A percentile compares a stretch with the other conserved stretches of the same genome.
These are phyloP conservation scores for Enteromius unitaeniatus DNA, from an alignment of 2,797 vertebrate genomes.

Conservation along the genomic window DNA sequence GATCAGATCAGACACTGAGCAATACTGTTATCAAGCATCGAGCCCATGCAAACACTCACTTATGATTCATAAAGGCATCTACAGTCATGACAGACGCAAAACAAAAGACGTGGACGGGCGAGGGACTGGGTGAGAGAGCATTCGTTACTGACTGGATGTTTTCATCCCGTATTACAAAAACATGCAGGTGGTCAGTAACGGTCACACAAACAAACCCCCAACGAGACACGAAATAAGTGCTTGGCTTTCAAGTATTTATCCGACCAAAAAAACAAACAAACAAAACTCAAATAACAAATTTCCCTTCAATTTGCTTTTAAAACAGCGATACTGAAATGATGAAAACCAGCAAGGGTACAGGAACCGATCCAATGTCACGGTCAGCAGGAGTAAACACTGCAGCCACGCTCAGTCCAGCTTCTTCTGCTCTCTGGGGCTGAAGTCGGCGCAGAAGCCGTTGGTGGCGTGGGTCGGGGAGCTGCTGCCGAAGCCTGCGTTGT, in stretches of 20 bases:
- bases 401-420: conserved; percentile 84
- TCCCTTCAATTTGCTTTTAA: conserved; percentile 57
- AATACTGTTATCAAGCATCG: conserved; percentile 65
- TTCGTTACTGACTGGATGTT: conserved; percentile 53
- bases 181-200: conserved; percentile 76
- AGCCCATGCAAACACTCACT: conserved; percentile 70
- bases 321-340: conserved; percentile 58
- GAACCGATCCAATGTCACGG: conserved; percentile 52
- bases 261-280: conserved; percentile 55
- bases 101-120: conserved; percentile 59
- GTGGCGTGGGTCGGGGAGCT: conserved; percentile 65
- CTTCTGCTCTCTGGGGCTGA: conserved; percentile 84
- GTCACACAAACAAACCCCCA: conserved; percentile 57
- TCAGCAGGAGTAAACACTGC: conserved; percentile 66
- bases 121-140: conserved; percentile 57
- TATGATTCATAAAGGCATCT: conserved; percentile 75
- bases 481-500: conserved; percentile 75
- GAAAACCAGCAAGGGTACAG: conserved; percentile 62
- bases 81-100: conserved; percentile 68
- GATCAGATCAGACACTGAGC: conserved; percentile 57
- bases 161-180: conserved; percentile 61
- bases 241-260: conserved; percentile 80
- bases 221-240: conserved; percentile 74
- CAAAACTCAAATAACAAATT: conserved; percentile 40
- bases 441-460: conserved; percentile 96